These are phyloP conservation scores for Drosophila ambigua DNA, from an alignment of 1,140 invertebrate genomes.

Conservation along the genomic window DNA sequence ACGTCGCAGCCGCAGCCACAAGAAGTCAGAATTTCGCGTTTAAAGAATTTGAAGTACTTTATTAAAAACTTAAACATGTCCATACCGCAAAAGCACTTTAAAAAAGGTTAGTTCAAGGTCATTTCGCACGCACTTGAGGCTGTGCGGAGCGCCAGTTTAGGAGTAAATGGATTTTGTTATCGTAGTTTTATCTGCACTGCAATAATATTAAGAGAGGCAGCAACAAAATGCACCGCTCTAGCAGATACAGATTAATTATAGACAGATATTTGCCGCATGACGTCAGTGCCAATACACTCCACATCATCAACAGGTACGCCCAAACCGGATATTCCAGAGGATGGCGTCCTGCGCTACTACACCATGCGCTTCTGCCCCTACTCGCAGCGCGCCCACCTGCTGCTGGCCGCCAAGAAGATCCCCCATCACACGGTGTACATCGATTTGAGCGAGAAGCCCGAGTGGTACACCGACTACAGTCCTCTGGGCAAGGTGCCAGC, in stretches of 20 bases:
- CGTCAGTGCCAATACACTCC: constrained; percentile 32
- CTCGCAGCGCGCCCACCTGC: constrained; percentile 92
- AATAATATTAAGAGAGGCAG: not conserved
- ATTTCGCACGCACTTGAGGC: not conserved
- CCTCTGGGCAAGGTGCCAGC: constrained; percentile 91
- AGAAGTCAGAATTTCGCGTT: constrained; percentile 9
- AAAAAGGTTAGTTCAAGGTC: constrained; percentile 64
- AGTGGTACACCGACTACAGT: constrained; percentile 90
- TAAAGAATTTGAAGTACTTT: constrained; percentile 3
- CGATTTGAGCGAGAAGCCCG: constrained; percentile 93
- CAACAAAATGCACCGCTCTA: constrained; percentile 3
- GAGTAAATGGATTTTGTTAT: constrained; percentile 20
- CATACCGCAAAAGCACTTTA: constrained; percentile 64
- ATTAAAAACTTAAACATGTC: constrained; percentile 35
- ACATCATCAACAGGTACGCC: constrained; percentile 85
- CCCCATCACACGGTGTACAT: constrained; percentile 94
- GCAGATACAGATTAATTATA: constrained; percentile 28
- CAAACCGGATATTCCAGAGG: constrained; percentile 86
- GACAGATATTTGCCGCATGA: constrained; percentile 32
- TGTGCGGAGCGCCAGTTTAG: constrained; percentile 24
- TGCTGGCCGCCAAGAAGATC: constrained; percentile 92
- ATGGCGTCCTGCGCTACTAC: constrained; percentile 91
- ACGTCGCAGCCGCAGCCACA: not conserved
- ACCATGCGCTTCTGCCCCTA: constrained; percentile 96
- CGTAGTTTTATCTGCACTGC: constrained; percentile 33